Percentiles rank a stretch among this genome's conserved stretches.
Evolutionary conservation across 2,888 invertebrate genomes (phyloP).

Genomic region (Drosophila nigricruria): DNA sequence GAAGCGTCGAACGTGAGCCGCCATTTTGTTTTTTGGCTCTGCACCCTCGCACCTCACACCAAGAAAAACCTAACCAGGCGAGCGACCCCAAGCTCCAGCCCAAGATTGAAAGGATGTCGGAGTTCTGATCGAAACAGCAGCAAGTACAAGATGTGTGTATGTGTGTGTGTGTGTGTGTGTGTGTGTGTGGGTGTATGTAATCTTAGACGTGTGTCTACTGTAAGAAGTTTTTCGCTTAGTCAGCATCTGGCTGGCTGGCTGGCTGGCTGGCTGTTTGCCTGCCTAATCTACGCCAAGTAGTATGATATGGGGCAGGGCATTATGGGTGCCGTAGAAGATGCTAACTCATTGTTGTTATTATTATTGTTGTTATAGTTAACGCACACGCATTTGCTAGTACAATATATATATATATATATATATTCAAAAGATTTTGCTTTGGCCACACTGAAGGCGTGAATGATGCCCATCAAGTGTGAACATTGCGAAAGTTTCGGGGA

Average conservation of each 20-base stretch:
- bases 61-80: neutral
- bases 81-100: neutral
- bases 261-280: neutral
- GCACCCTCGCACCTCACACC: neutral
- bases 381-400: constrained; percentile 16
- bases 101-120: constrained; percentile 20
- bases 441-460: constrained; percentile 15
- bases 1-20: constrained; percentile 70
- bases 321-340: neutral
- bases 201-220: constrained; percentile 51
- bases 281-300: constrained; percentile 28
- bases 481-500: constrained; percentile 20
- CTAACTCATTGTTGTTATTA: constrained; percentile 36
- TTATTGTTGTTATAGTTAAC: constrained; percentile 36
- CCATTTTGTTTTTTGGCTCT: constrained; percentile 51
- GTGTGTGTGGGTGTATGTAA: constrained; percentile 28
- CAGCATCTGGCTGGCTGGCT: constrained; percentile 32
- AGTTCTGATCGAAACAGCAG: constrained; percentile 19
- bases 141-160: neutral
- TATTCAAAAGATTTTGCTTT: constrained; percentile 18
- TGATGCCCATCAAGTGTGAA: constrained; percentile 32
- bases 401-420: constrained; percentile 10
- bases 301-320: neutral
- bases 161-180: constrained; percentile 7
- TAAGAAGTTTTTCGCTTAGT: constrained; percentile 54